Percentiles rank a stretch among this genome's conserved stretches.
Conservation (phyloP, 2,797 vertebrate species). For the Anabacerthia variegaticeps region DNA sequence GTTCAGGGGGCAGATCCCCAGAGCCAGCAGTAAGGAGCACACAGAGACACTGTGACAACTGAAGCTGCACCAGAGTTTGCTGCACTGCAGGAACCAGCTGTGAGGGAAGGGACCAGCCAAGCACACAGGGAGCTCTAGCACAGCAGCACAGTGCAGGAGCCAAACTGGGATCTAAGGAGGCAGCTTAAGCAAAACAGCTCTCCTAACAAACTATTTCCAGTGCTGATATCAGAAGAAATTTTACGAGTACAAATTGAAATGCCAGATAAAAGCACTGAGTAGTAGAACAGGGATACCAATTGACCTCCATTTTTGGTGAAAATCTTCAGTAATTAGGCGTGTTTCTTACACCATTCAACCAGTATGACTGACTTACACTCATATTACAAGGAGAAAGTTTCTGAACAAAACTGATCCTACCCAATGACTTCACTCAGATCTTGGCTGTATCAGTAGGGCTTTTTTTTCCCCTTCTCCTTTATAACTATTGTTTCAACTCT, state of each 20-base stretch:
- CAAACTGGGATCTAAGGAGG: background rate
- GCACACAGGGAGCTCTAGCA: background rate
- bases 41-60: background rate
- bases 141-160: background rate
- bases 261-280: background rate
- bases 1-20: background rate
- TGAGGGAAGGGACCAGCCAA: background rate
- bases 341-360: background rate
- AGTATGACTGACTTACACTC: background rate
- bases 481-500: background rate
- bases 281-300: background rate
- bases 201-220: background rate
- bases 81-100: background rate
- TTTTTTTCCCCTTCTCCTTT: background rate
- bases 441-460: background rate
- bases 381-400: background rate
- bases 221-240: rapidly evolving
- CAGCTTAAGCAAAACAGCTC: background rate
- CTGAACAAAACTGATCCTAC: background rate
- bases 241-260: background rate
- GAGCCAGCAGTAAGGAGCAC: background rate
- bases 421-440: background rate
- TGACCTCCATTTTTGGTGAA: background rate
- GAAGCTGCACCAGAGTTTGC: background rate
- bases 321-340: background rate